Evolutionary conservation across 1,140 invertebrate genomes (phyloP), one percentile per base, ranked within the genome.

Genomic region (Brachionus rotundiformis): DNA sequence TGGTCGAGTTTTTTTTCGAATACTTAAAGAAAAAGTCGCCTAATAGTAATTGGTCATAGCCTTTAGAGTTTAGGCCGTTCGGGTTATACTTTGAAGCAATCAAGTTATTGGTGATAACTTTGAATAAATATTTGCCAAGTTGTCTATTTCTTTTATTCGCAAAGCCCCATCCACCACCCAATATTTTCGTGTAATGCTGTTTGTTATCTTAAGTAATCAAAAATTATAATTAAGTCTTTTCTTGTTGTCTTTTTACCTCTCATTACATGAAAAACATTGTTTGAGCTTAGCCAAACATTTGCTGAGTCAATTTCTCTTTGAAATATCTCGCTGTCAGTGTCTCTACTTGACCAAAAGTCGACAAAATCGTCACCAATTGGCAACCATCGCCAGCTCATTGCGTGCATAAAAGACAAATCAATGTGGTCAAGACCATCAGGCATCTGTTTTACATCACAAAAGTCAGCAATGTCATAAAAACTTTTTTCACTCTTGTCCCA

Each of bases 371-470:
- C 76, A 36, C 76, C 76, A 7, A 59, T 5, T n/a, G 76, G 76
- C 23, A 80, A 27, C 44, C 44, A 80, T 11, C 76, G 47, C 76
- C 76, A 80, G 27, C 25, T 80, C 47, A 59, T 80, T 80, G 25
- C 44, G 31, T 54, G 76, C 47, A 80, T 80, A 65, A 29, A 80
- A 19, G 36, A 47, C 29, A 59, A 27, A 6, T 59, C 49, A 10
- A 36, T n/a, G 4, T 41, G 0, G 4, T 61, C 29, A 39, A 65
- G 25, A 10, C 25, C 76, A 23, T 59, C 25, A 19, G 44, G 27
- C 11, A 80, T 23, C 39, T 59, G 16, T 59, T 77, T 27, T n/a
- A 77, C 39, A 80, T 80, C 44, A 65, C 76, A 80, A 59, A 80
- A 80, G 16, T 80, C 76, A 44, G 61, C 76, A 13, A 47, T 27